Evolutionary conservation across 2,113 vertebrate species (phyloP), one percentile per base, ranked within the genome.

Genomic region (Mustela nigripes): DNA sequence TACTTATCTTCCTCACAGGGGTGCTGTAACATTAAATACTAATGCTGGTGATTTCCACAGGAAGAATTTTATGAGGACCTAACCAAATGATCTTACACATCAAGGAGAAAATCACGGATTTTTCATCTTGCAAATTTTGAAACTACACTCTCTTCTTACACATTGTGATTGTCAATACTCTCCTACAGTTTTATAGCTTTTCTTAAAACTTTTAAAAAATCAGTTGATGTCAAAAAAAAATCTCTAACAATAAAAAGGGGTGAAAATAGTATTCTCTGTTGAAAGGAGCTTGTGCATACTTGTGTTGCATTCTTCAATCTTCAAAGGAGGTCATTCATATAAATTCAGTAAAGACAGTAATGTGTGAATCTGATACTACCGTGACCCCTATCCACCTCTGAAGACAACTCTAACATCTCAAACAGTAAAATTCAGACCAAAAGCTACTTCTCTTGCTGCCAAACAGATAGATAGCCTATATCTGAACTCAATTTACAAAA

Each of bases 281-380:
- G 97, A 98, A 93, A 96, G 87, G 95, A 97, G 90, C n/a, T 98
- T 98, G 92, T 98, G 98, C 98, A 98, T 98, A 97, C 95, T 97
- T 2, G 69, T 95, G 97, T 97, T 98, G 97, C 93, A 97, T 98
- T 98, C 98, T 98, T 99, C 98, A 99, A 98, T 99, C 98, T 99
- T 98, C 98, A 99, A 97, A 99, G 98, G 98, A 99, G 98, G 99
- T 98, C 98, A 97, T 98, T 99, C 99, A 98, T 99, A 99, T 99
- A 99, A 99, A 99, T 99, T 99, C 98, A 98, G 98, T 98, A 98
- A 99, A 99, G 99, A 99, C 99, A 99, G 99, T 99, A 99, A 99
- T 99, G 97, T 98, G 98, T 98, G 98, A 98, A 98, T 99, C 98
- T 99, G 98, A 98, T 98, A 98, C 98, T 98, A 98, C 98, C 98